Evolutionary conservation across 1,140 invertebrate genomes (phyloP).

Genomic region (Phortica variegata): DNA sequence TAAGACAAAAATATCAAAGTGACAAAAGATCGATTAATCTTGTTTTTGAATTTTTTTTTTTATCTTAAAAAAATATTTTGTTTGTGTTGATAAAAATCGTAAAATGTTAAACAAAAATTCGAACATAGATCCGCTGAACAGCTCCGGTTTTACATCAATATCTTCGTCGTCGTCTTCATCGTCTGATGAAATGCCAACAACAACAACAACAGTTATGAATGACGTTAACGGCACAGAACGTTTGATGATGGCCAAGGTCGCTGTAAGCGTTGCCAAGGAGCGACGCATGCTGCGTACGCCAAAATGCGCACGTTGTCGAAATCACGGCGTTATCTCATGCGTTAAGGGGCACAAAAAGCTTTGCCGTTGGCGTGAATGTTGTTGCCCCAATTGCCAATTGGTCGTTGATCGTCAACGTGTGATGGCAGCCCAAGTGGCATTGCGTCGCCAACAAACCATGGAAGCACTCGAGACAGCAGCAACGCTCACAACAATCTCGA

Average conservation of each 20-base stretch:
- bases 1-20: too few relatives aligned
- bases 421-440: constrained; percentile 83
- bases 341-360: constrained; percentile 84
- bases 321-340: constrained; percentile 86
- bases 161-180: neutral
- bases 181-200: neutral
- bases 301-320: constrained; percentile 85
- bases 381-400: constrained; percentile 81
- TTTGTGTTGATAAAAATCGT: too few relatives aligned
- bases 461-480: constrained; percentile 42
- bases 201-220: neutral
- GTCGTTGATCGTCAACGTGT: constrained; percentile 84
- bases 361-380: constrained; percentile 77
- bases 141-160: too few relatives aligned
- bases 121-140: too few relatives aligned
- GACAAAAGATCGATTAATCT: too few relatives aligned
- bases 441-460: constrained; percentile 67
- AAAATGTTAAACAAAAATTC: too few relatives aligned
- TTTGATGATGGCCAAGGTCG: neutral
- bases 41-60: too few relatives aligned
- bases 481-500: constrained; percentile 12
- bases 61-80: too few relatives aligned
- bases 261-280: constrained; percentile 17
- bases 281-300: constrained; percentile 66
- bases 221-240: too few relatives aligned